Evolutionary conservation across 2,797 vertebrate species (phyloP), one percentile per base, ranked within the genome.

Genomic region (Tapera naevia): DNA sequence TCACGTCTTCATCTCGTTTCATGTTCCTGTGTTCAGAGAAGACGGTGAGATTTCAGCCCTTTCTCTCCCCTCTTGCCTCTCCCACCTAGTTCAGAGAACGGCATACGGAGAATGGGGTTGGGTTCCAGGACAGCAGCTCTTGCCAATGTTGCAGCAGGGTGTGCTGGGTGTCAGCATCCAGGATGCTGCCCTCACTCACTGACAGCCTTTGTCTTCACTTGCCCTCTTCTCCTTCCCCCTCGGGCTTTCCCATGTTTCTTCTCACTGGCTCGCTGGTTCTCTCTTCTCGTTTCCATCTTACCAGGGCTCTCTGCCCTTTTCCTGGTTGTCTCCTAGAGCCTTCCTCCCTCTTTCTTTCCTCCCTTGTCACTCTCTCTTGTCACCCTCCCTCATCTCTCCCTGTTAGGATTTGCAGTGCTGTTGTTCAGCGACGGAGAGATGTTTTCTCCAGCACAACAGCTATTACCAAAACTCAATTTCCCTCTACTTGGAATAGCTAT

Each of bases 391-490:
- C 93, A 93, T 94, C 91, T 96, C 93, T 94, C 82, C 93, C 94
- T 91, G 41, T 88, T 91, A 96, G 88, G 95, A 69, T 89, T 89
- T 94, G 83, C 88, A 93, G 96, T 56, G 81, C 96, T 97, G 96
- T 89, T 96, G 95, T 98, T 98, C 97, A 64, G 92, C 95, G 94
- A 95, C 86, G 92, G 87, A 87, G 87, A 70, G 67, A 62, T 88
- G 69, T 91, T 93, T 94, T 93, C 89, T 88, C 72, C 82, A 78
- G 84, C 67, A 70, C 79, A 91, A 86, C 91, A 88, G 84, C 92
- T 94, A 92, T 96, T 96, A 93, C 93, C 94, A 85, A 94, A 94
- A 95, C 88, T 94, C 93, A 89, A 91, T 97, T 95, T 94, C 83
- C 66, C 84, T 88, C 15, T 66, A 75, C 86, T 75, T 57, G 75